Evolutionary conservation across 2,113 vertebrate species (phyloP).

Genomic region (Leucoraja erinaceus): DNA sequence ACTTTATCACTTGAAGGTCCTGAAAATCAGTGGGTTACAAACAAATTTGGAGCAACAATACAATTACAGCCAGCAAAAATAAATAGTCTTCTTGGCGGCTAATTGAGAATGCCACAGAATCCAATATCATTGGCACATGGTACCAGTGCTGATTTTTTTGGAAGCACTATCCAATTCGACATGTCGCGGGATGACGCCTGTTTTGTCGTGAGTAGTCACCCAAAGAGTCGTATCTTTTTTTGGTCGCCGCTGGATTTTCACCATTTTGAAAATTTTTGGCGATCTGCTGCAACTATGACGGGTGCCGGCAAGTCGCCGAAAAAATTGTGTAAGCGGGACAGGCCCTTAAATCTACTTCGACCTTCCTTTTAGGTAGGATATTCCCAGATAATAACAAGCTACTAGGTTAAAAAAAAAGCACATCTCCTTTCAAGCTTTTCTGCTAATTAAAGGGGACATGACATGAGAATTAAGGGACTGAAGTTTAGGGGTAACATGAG

Average conservation of each 20-base stretch:
- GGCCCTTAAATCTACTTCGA: not conserved
- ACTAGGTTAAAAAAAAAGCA: not conserved
- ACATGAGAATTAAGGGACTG: no score
- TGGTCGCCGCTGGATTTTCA: no score
- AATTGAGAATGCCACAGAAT: not conserved
- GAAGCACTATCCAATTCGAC: not conserved
- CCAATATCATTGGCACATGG: no score
- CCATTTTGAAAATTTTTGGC: no score
- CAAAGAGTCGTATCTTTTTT: no score
- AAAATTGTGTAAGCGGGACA: no score
- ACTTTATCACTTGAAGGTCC: not conserved
- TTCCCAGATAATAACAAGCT: not conserved
- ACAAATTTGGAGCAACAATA: not conserved
- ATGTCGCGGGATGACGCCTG: no score
- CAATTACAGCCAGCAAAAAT: not conserved
- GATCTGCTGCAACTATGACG: no score
- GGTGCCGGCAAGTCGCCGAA: no score
- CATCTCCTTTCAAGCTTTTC: not conserved
- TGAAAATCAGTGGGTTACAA: not conserved
- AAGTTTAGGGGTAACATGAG: no score
- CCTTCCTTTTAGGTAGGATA: not conserved
- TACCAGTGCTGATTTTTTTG: not conserved
- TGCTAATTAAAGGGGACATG: no score
- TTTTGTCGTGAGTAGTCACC: no score
- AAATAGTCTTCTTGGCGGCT: not conserved